Percentiles rank a stretch among this genome's conserved stretches.
Conservation (phyloP, 2,888 invertebrate genomes). For the Teleiodes luculella region DNA sequence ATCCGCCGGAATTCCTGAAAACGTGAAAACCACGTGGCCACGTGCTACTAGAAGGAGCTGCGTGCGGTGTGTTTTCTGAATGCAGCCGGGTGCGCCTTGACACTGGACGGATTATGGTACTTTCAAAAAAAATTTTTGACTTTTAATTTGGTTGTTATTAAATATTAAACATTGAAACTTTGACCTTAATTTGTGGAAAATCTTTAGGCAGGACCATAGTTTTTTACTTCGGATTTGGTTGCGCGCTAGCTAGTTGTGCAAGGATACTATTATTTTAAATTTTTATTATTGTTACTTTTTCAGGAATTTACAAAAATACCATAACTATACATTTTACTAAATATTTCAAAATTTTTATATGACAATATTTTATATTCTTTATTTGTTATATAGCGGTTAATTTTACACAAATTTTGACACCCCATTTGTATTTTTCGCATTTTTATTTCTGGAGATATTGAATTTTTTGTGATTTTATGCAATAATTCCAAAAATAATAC, state of each 20-base stretch:
- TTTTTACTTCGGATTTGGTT: no score
- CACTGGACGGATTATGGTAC: neutral
- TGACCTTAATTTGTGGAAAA: no score
- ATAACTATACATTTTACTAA: no score
- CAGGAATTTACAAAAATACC: no score
- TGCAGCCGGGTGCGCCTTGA: neutral
- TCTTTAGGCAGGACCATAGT: no score
- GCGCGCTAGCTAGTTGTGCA: no score
- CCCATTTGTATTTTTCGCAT: neutral
- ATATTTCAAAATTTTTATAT: no score
- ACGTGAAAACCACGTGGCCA: neutral
- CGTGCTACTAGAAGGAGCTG: neutral
- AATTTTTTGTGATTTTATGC: neutral
- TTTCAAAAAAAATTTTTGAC: neutral
- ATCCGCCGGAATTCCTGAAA: neutral
- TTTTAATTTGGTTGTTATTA: neutral
- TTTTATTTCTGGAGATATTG: neutral
- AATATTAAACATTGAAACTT: neutral
- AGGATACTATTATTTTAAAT: no score
- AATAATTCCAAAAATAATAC: neutral
- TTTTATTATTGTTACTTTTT: no score
- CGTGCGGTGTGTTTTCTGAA: neutral
- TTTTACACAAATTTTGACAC: no score
- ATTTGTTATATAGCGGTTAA: no score
- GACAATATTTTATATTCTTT: no score